phyloP scores from a whole-genome alignment of 2,888 invertebrate species.

The Melolontha melolontha region DNA sequence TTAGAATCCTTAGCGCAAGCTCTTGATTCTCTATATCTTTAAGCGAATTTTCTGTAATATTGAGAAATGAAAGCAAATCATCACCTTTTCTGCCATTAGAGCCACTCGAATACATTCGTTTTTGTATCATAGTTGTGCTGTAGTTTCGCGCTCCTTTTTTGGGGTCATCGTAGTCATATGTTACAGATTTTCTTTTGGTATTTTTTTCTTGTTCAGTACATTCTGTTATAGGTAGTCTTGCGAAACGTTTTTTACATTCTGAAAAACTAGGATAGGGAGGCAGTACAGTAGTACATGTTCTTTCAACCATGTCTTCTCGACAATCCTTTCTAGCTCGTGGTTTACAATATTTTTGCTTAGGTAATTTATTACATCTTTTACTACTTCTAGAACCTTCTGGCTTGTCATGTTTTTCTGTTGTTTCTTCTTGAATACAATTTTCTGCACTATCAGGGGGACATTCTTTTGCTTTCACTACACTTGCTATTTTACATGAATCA shows the following conservation, averaged over 20 bases:
- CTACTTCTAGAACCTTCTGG: not conserved
- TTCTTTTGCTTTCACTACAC: conserved; percentile 7
- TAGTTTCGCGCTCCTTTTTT: conserved; percentile 10
- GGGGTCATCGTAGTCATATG: conserved; percentile 12
- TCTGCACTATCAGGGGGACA: not conserved
- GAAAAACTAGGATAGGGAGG: conserved; percentile 49
- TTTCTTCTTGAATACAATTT: conserved; percentile 2
- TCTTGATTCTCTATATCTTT: conserved; percentile 35
- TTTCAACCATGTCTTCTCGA: not conserved
- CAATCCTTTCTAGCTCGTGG: conserved; percentile 40
- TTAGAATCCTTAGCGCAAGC: conserved; percentile 31
- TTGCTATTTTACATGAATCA: not conserved
- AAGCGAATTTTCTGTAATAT: conserved; percentile 29
- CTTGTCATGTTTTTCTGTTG: not conserved
- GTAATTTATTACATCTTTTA: conserved; percentile 21
- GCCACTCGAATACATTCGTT: conserved; percentile 16
- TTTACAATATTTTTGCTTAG: conserved; percentile 37
- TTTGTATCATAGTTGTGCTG: conserved; percentile 18
- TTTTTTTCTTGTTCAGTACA: conserved; percentile 37
- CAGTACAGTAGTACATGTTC: conserved; percentile 41
- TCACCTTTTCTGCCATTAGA: conserved; percentile 13
- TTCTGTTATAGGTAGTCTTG: conserved; percentile 43
- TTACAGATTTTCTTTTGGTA: conserved; percentile 11
- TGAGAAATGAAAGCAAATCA: conserved; percentile 16
- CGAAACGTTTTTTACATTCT: conserved; percentile 46